Evolutionary conservation across 2,797 vertebrate genomes (phyloP).

Genomic region (Remorina albescens): DNA sequence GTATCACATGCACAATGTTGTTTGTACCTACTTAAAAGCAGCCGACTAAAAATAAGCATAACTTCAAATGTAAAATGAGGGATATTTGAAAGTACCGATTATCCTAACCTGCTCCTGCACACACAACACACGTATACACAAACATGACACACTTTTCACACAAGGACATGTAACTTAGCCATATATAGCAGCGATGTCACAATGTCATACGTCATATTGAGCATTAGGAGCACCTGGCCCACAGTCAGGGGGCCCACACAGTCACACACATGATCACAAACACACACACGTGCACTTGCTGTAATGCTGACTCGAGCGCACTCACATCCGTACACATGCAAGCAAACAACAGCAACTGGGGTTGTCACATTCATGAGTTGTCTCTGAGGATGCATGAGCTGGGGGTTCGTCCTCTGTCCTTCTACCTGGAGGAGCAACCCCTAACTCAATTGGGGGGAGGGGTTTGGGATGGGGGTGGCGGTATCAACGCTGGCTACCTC

Average conservation of each 20-base stretch:
- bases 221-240: slow-evolving; percentile 59
- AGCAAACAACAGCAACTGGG: background rate
- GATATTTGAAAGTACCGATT: slow-evolving; percentile 15
- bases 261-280: background rate
- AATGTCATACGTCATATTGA: slow-evolving; percentile 32
- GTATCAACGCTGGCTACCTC: slow-evolving; percentile 64
- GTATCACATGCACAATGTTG: background rate
- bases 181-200: slow-evolving; percentile 60
- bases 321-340: slow-evolving; percentile 11
- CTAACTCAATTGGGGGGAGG: background rate
- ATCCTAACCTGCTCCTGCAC: slow-evolving; percentile 4
- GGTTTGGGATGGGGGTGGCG: background rate
- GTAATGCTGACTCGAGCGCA: background rate
- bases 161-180: slow-evolving; percentile 32
- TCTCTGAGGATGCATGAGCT: slow-evolving; percentile 61
- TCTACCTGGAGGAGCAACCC: slow-evolving; percentile 16
- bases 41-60: slow-evolving; percentile 5
- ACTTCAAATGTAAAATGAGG: slow-evolving; percentile 11
- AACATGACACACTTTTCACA: background rate
- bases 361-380: slow-evolving; percentile 14
- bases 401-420: slow-evolving; percentile 20
- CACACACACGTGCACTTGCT: background rate
- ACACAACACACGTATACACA: background rate
- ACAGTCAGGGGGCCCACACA: slow-evolving; percentile 34
- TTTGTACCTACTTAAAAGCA: background rate